Evolutionary conservation across 53 echinoderm and acorn worm species (phyloP), one percentile per base, ranked within the genome.

Genomic region (Stichopus horrens): DNA sequence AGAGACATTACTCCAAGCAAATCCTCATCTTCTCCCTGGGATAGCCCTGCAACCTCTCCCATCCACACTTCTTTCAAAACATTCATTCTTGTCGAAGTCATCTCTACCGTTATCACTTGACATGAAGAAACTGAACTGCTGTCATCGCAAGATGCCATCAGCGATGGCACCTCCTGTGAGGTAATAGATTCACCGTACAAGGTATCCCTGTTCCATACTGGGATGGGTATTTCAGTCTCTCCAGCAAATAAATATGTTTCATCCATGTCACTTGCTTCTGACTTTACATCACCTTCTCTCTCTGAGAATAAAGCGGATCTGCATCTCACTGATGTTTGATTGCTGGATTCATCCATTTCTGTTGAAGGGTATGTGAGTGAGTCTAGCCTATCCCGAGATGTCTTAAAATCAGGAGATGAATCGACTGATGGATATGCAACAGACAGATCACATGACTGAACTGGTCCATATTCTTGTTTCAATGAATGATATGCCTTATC

Each of bases 1-100:
- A 81, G 6, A 52, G 81, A 81, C 81, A 81, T 81, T 57, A 57
- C 57, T 13, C 81, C 81, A 16, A 81, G 22, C 20, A 57, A 81
- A 56, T 56, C 81, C 9, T 58, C 58, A 58, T 81, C 81, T 57
- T 21, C 58, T 56, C 18, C 58, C 9, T 8, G 59, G 8, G 11
- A 2, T 4, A 7, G 0, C 71, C n/a, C 55, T 58, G 20, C 81
- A 5, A 23, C 21, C 81, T 81, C 81, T 58, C 81, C 58, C 19
- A 81, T 10, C 81, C 81, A 81, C 6, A 81, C 11, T 55, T 81
- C 81, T 58, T 57, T 81, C 81, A 81, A 52, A 53, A 58, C 81
- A 8, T 58, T 81, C 18, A 18, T 2, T 8, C 7, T 58, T 18
- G 54, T 21, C 57, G 21, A 56, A 10, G 21, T 56, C 5, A 55